Base-by-base conservation (phyloP, 2,113 vertebrate genomes). In the Nycticryphes semicollaris region DNA sequence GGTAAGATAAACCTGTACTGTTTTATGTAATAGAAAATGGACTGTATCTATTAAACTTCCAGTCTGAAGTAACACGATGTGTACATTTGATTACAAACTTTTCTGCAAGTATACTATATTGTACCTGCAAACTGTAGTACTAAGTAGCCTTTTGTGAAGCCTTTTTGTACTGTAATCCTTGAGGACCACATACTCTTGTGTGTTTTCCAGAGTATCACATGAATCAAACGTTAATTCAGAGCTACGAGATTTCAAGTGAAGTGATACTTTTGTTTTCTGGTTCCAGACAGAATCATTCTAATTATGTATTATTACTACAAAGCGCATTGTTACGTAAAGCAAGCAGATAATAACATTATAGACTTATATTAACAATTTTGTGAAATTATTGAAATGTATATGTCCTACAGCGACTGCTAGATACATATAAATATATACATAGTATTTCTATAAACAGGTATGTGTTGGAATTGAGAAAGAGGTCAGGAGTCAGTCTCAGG, bases 1-100 rank as follows among this genome's bases (percentile, higher is more conserved):
- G 98, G 98, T 98, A 96, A 98, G 96, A 51, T 45, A 91, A 91
- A 93, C 11, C 9, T 70, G 0, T 62, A n/a, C 30, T 67, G 23
- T 30, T 78, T 77, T n/a, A 53, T 39, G 4, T 25, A 81, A 54
- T 64, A 33, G 85, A 63, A 45, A 35, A 54, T 45, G 5, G 18
- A n/a, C n/a, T 35, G 12, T 18, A 20, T 6, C 13, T 57, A 15
- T 27, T 53, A 18, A 63, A 64, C 48, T 83, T 84, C 43, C 5
- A 1, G 6, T 75, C 28, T 86, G 7, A 77, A 74, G 8, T 85
- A 74, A 73, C 14, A 15, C 41, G 8, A n/a, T 68, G 6, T 25
- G 6, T 87, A 51, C 9, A 35, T 88, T 79, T 75, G 22, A 45
- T 47, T 75, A 22, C 35, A 74, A 33, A 85, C 31, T 85, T 82